phyloP scores from a whole-genome alignment of 2,888 invertebrate genomes.

The Rhorus exstirpatorius region DNA sequence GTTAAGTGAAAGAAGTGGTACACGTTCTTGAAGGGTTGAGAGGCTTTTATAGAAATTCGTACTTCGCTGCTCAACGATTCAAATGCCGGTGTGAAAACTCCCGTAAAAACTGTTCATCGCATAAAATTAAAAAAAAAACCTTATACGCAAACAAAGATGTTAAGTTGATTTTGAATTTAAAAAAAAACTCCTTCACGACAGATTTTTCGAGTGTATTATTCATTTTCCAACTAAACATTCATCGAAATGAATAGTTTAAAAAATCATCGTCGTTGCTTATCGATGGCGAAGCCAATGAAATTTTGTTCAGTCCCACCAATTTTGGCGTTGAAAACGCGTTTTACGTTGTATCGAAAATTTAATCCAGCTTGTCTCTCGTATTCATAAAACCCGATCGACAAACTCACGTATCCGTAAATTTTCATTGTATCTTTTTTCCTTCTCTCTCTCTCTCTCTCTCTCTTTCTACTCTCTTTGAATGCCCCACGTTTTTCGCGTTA shows the following conservation, averaged over 20 bases:
- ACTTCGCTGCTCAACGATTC: slow-evolving; percentile 19
- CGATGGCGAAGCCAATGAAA: neutral
- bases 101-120: slow-evolving; percentile 21
- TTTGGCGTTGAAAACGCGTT: neutral
- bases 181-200: neutral
- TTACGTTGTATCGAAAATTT: neutral
- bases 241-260: neutral
- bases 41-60: slow-evolving; percentile 43
- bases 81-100: slow-evolving; percentile 10
- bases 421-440: slow-evolving; percentile 28
- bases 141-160: slow-evolving; percentile 8
- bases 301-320: neutral
- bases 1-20: neutral
- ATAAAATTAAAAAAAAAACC: slow-evolving; percentile 3
- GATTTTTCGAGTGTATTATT: neutral
- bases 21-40: slow-evolving; percentile 32
- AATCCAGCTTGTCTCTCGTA: neutral
- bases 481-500: neutral
- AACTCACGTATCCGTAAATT: slow-evolving; percentile 12
- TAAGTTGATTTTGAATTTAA: slow-evolving; percentile 8
- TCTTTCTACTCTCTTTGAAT: slow-evolving; percentile 2
- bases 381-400: slow-evolving; percentile 35
- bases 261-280: neutral
- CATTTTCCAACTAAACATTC: too few species aligned
- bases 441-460: neutral